These are phyloP conservation scores for Patagioenas fasciata DNA, from an alignment of 2,113 vertebrate species.

Conservation along the genomic window DNA sequence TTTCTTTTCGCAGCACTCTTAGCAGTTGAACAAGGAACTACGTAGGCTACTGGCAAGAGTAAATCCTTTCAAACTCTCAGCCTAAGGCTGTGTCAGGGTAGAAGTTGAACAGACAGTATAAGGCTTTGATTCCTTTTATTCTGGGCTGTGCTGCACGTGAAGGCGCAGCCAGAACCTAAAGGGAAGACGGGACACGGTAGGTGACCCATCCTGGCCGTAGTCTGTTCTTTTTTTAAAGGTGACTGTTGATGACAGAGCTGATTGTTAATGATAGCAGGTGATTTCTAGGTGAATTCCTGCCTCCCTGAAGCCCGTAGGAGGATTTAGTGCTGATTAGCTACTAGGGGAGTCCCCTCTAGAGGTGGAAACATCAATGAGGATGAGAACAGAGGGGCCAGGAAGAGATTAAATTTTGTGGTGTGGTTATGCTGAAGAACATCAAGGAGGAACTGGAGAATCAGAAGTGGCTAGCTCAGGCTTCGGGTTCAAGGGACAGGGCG, in stretches of 20 bases:
- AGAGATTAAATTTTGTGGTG: background rate
- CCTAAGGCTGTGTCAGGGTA: background rate
- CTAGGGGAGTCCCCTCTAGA: constrained; percentile 32
- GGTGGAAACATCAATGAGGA: constrained; percentile 19
- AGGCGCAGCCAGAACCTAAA: background rate
- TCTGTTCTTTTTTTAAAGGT: background rate
- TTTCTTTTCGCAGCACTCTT: background rate
- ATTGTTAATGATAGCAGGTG: constrained; percentile 33
- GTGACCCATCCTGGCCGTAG: background rate
- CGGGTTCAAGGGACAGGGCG: background rate
- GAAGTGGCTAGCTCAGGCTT: background rate
- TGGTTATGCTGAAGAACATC: background rate
- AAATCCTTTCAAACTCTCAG: background rate
- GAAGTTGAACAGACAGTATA: background rate
- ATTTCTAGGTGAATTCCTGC: constrained; percentile 66
- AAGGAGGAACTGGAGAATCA: background rate
- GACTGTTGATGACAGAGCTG: constrained; percentile 21
- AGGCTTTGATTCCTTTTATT: background rate
- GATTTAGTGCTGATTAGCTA: constrained; percentile 17
- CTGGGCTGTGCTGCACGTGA: background rate
- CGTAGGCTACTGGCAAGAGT: background rate
- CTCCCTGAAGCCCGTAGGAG: constrained; percentile 22
- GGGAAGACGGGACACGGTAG: background rate
- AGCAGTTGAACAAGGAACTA: background rate
- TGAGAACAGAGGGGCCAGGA: constrained; percentile 6